Evolutionary conservation across 2,113 vertebrate genomes (phyloP).

Genomic region (Hydrolagus affinis): DNA sequence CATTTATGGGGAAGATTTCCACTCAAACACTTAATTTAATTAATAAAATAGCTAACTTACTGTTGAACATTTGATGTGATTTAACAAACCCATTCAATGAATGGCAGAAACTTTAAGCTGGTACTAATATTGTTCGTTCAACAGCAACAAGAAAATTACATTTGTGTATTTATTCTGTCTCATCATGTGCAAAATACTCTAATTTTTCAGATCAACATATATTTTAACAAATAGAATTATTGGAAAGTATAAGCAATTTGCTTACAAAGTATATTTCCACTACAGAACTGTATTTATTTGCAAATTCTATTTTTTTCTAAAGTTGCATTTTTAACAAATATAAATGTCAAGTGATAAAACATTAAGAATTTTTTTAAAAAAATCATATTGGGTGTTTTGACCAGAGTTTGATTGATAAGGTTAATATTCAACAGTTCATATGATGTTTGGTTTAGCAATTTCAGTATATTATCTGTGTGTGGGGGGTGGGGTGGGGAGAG

Average conservation of each 20-base stretch:
- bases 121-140: background rate
- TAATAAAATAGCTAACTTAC: background rate
- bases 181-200: background rate
- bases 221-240: background rate
- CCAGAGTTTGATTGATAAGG: constrained; percentile 36
- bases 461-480: background rate
- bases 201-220: background rate
- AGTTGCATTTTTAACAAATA: too few relatives aligned
- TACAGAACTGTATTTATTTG: too few relatives aligned
- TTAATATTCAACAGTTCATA: constrained; percentile 40
- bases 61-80: background rate
- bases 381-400: too few relatives aligned
- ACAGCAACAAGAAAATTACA: background rate
- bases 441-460: background rate
- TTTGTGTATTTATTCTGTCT: background rate
- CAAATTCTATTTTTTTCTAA: too few relatives aligned
- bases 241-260: too few relatives aligned
- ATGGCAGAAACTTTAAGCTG: too few relatives aligned
- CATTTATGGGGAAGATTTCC: background rate
- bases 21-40: background rate
- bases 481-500: background rate
- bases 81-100: background rate
- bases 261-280: too few relatives aligned
- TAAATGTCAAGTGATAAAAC: too few relatives aligned
- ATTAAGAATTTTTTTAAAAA: too few relatives aligned